Conservation (phyloP, 2,888 invertebrate genomes). For the Heliconius sara region DNA sequence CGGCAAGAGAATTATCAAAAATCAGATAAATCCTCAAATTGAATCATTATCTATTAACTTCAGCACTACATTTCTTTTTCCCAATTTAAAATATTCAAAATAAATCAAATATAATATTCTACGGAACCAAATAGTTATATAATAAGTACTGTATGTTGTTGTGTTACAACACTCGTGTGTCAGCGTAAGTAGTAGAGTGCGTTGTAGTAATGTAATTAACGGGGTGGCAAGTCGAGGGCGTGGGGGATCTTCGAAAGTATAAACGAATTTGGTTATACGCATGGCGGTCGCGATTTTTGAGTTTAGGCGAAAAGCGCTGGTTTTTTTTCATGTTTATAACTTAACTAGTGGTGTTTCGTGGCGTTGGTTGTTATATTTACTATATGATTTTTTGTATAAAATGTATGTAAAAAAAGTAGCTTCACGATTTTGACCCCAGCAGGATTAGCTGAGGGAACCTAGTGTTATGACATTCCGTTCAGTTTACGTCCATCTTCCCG, state of each 20-base stretch:
- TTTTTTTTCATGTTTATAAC: not conserved
- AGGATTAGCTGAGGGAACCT: too few relatives aligned
- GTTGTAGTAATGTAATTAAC: constrained; percentile 31
- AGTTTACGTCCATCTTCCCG: too few relatives aligned
- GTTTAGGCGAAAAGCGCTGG: not conserved
- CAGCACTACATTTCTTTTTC: too few relatives aligned
- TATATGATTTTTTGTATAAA: too few relatives aligned
- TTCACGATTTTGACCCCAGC: too few relatives aligned
- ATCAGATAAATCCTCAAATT: too few relatives aligned
- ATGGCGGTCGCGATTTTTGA: constrained; percentile 10
- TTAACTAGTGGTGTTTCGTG: not conserved
- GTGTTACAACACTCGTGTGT: constrained; percentile 22
- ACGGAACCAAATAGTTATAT: constrained; percentile 5
- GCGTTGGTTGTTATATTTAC: not conserved
- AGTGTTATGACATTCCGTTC: not conserved
- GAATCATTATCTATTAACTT: too few relatives aligned
- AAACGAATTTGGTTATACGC: constrained; percentile 27
- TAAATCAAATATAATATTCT: not conserved
- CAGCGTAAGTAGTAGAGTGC: constrained; percentile 25
- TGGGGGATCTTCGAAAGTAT: constrained; percentile 28
- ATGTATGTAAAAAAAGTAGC: too few relatives aligned
- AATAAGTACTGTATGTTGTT: not conserved
- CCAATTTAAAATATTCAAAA: too few relatives aligned
- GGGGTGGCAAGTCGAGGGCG: constrained; percentile 16
- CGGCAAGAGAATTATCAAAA: too few relatives aligned